Percentiles rank a stretch among this genome's conserved stretches.
These are phyloP conservation scores for Fregata magnificens DNA, from an alignment of 2,113 vertebrate species.

Conservation along the genomic window DNA sequence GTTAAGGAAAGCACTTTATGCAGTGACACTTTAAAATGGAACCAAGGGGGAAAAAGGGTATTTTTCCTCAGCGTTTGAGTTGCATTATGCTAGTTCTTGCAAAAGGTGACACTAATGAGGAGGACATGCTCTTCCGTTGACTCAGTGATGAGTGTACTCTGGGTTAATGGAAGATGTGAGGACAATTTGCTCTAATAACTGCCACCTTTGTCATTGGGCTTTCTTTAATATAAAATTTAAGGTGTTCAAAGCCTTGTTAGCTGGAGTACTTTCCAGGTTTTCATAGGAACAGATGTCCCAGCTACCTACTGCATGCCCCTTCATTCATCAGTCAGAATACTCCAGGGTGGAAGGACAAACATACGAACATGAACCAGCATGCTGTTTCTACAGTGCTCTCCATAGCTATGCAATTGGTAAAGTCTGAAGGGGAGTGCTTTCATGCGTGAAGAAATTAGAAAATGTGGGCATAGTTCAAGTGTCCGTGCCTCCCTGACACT, in stretches of 20 bases:
- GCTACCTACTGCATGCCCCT: background rate
- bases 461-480: background rate
- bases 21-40: background rate
- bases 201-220: background rate
- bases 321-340: background rate
- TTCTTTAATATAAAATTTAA: background rate
- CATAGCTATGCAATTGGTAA: background rate
- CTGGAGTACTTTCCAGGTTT: background rate
- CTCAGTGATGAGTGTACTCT: background rate
- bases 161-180: background rate
- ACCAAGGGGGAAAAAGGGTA: background rate
- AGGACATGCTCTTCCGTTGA: background rate
- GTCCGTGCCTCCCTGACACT: background rate
- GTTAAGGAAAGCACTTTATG: background rate
- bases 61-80: background rate
- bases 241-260: background rate
- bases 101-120: background rate
- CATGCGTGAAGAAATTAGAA: background rate
- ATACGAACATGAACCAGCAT: background rate
- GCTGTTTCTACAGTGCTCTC: background rate
- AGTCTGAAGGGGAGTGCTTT: background rate
- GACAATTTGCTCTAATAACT: background rate
- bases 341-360: background rate
- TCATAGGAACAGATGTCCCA: background rate
- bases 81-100: background rate